phyloP scores from a whole-genome alignment of 1,140 invertebrate genomes.

The Bombus sylvicola region DNA sequence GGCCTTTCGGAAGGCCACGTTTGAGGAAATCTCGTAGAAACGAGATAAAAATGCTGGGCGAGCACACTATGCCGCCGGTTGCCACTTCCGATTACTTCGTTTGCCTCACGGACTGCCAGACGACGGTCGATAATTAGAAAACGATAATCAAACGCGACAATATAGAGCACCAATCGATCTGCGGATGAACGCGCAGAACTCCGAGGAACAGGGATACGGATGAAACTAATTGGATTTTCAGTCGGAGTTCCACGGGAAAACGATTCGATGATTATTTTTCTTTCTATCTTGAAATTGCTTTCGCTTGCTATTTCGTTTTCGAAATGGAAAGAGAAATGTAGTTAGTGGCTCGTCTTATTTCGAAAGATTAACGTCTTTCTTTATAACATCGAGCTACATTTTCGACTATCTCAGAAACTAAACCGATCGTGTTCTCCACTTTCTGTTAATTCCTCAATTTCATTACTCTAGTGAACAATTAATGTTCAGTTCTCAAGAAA shows the following conservation, averaged over 20 bases:
- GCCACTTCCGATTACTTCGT: conserved; percentile 13
- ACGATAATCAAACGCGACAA: conserved; percentile 50
- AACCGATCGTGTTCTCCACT: too few relatives aligned
- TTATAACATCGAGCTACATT: too few relatives aligned
- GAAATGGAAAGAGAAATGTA: neutral
- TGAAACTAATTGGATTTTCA: conserved; percentile 52
- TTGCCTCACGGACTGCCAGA: conserved; percentile 5
- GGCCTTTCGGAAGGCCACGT: conserved; percentile 27
- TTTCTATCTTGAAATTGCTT: conserved; percentile 12
- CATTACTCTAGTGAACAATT: too few relatives aligned
- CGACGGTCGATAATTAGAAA: conserved; percentile 38
- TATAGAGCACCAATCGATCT: conserved; percentile 40
- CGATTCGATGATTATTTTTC: conserved; percentile 17
- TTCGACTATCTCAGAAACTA: too few relatives aligned
- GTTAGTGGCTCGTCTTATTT: neutral
- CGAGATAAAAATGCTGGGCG: neutral
- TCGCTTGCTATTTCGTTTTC: neutral
- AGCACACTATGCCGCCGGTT: neutral
- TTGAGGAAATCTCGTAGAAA: neutral
- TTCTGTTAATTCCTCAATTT: too few relatives aligned
- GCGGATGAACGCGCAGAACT: conserved; percentile 8
- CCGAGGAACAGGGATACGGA: neutral
- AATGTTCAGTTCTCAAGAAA: too few relatives aligned
- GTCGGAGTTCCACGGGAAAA: conserved; percentile 28
- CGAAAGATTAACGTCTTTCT: neutral